Conservation (phyloP, 2,113 vertebrate genomes). For the Panurus biarmicus region DNA sequence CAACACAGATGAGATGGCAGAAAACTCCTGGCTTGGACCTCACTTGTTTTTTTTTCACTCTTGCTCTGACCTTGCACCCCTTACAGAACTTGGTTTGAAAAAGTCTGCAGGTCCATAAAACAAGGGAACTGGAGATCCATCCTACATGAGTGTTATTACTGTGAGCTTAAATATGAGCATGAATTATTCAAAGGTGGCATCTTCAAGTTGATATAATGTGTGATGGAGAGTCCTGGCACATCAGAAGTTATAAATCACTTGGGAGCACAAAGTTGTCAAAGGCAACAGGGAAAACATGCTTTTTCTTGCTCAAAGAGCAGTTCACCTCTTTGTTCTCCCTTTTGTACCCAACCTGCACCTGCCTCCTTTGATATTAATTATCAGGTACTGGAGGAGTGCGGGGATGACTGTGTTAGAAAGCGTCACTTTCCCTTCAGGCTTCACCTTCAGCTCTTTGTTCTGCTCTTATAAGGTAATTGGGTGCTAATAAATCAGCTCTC, state of each 20-base stretch:
- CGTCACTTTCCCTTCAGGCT: conserved; percentile 4
- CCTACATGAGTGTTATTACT: background rate
- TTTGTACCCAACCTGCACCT: conserved; percentile 32
- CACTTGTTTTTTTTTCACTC: background rate
- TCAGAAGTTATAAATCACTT: conserved; percentile 5
- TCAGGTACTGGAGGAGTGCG: background rate
- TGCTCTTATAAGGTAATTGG: background rate
- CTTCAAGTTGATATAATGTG: background rate
- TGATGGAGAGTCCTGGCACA: background rate
- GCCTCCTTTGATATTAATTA: conserved; percentile 43
- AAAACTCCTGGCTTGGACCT: background rate
- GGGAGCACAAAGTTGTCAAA: background rate
- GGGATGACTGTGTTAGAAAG: background rate
- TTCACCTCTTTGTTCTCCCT: conserved; percentile 11
- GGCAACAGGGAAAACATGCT: background rate
- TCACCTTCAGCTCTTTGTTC: conserved; percentile 34
- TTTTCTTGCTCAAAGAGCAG: background rate
- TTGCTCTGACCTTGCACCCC: background rate
- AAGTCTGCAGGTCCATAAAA: background rate
- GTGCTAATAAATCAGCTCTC: conserved; percentile 21
- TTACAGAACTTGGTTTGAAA: background rate
- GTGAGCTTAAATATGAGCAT: background rate
- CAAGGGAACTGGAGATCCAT: background rate
- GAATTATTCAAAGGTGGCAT: background rate
- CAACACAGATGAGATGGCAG: background rate